Percentiles rank a stretch among this genome's conserved stretches.
phyloP scores from a whole-genome alignment of 2,113 vertebrate genomes.

The Thunnus thynnus region DNA sequence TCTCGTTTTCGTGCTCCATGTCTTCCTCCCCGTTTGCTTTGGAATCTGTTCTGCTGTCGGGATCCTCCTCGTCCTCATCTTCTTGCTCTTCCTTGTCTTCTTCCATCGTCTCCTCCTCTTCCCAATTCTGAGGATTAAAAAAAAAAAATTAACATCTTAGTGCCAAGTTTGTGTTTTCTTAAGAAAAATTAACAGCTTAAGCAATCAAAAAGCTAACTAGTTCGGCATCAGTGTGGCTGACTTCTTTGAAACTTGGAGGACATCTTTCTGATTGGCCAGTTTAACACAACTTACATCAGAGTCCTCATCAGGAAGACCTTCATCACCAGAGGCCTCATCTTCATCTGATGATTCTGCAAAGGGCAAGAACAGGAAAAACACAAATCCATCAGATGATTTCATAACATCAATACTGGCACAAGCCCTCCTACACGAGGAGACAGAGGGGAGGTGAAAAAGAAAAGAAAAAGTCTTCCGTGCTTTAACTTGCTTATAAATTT shows the following conservation, averaged over 20 bases:
- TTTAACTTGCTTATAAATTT: slow-evolving; percentile 31
- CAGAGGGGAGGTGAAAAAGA: background rate
- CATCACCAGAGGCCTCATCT: slow-evolving; percentile 83
- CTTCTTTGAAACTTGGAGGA: too few species aligned
- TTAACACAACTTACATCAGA: slow-evolving; percentile 82
- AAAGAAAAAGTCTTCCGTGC: background rate
- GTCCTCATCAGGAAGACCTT: slow-evolving; percentile 80
- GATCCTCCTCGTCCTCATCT: slow-evolving; percentile 81
- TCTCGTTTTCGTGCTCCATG: slow-evolving; percentile 94
- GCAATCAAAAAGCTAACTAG: too few species aligned
- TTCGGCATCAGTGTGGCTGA: background rate
- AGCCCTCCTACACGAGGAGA: background rate
- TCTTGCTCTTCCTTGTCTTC: slow-evolving; percentile 71
- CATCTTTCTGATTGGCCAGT: background rate
- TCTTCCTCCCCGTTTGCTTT: slow-evolving; percentile 96
- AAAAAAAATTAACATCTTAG: background rate
- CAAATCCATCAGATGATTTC: slow-evolving; percentile 14
- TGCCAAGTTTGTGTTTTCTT: too few species aligned
- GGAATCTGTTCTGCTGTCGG: slow-evolving; percentile 87
- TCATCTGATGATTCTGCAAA: slow-evolving; percentile 85
- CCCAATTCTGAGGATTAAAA: slow-evolving; percentile 89
- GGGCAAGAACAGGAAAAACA: background rate
- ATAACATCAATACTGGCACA: background rate
- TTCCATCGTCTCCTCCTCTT: slow-evolving; percentile 84
- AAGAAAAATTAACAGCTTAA: background rate